A percentile compares a stretch with the other conserved stretches of the same genome.
Conservation (phyloP, 2,888 invertebrate species). For the Orchestes rusci region DNA sequence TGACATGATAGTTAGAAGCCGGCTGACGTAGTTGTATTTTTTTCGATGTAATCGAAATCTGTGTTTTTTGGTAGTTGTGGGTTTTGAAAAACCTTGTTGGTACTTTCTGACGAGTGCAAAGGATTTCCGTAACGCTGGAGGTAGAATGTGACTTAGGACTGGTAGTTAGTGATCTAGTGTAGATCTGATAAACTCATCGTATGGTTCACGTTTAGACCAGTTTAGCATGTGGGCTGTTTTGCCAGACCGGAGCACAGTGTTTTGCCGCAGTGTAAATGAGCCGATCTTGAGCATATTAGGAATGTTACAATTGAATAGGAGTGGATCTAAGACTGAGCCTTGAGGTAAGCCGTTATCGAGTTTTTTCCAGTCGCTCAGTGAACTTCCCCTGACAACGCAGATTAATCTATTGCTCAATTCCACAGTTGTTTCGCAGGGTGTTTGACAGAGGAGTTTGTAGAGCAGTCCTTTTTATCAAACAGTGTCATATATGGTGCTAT, state of each 20-base stretch:
- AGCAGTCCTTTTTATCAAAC: not conserved
- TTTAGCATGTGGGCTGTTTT: not conserved
- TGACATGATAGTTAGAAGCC: too few relatives aligned
- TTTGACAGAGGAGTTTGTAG: not conserved
- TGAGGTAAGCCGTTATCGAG: not conserved
- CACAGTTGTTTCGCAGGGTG: not conserved
- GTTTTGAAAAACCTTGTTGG: not conserved
- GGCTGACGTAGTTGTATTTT: too few relatives aligned
- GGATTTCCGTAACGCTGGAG: not conserved
- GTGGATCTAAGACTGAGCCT: not conserved
- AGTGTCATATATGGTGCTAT: not conserved
- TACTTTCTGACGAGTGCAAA: not conserved
- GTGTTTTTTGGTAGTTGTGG: too few relatives aligned
- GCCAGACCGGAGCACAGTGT: too few relatives aligned
- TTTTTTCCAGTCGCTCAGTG: not conserved
- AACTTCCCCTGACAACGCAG: not conserved
- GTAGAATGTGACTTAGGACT: conserved; percentile 3
- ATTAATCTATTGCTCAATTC: not conserved
- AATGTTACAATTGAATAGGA: not conserved
- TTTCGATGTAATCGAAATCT: too few relatives aligned
- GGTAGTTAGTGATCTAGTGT: not conserved
- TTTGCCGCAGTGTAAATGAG: not conserved
- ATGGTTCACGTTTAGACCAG: not conserved
- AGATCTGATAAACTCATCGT: conserved; percentile 1
- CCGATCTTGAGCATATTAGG: not conserved